Percentiles rank a stretch among this genome's conserved stretches.
Evolutionary conservation across 2,888 invertebrate species (phyloP).

Genomic region (Maniola hyperantus): DNA sequence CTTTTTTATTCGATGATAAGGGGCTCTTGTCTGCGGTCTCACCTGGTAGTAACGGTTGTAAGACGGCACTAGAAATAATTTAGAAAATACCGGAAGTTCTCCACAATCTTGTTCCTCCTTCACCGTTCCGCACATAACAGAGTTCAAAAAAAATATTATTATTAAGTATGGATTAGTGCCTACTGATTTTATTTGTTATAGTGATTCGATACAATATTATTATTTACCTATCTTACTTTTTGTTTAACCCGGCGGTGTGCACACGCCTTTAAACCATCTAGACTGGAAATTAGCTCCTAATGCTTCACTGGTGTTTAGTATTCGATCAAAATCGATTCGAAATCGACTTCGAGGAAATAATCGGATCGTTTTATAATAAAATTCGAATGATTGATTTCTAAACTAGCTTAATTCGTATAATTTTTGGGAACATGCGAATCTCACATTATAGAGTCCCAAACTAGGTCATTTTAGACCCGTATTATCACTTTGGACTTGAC

Average conservation of each 20-base stretch:
- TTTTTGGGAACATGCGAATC: conserved; percentile 14
- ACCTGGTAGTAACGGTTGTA: no score
- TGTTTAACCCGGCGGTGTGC: no score
- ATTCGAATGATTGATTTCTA: conserved; percentile 20
- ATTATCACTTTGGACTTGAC: conserved; percentile 17
- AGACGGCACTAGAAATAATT: no score
- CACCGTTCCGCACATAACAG: no score
- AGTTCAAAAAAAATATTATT: no score
- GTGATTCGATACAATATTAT: no score
- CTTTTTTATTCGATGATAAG: neutral
- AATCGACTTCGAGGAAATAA: conserved; percentile 17
- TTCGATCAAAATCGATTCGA: conserved; percentile 17
- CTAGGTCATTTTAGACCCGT: conserved; percentile 16
- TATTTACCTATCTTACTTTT: no score
- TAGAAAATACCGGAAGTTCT: no score
- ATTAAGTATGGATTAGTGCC: no score
- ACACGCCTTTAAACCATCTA: neutral
- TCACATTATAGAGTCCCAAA: conserved; percentile 5
- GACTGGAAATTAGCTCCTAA: neutral
- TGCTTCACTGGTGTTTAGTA: conserved; percentile 6
- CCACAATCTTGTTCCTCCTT: no score
- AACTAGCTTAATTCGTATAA: conserved; percentile 21
- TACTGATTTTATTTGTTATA: no score
- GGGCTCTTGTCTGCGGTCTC: neutral
- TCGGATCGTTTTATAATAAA: conserved; percentile 10